These are phyloP conservation scores for Theristicus caerulescens DNA, from an alignment of 2,113 vertebrate genomes.

Conservation along the genomic window DNA sequence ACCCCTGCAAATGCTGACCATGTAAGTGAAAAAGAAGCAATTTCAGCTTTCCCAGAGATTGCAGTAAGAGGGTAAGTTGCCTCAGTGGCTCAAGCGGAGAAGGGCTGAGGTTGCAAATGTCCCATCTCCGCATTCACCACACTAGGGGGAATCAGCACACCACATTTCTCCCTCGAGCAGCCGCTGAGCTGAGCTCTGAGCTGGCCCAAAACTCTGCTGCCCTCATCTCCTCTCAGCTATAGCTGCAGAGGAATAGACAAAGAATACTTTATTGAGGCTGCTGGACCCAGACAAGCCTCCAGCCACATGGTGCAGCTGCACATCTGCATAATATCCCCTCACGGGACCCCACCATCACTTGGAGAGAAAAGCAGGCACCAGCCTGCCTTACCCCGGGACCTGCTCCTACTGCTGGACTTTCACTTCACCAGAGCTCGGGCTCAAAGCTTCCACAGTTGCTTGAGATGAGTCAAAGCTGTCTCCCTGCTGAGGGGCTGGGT, in stretches of 20 bases:
- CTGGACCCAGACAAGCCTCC: not conserved
- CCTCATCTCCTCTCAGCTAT: not conserved
- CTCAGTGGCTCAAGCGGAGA: fast-evolving
- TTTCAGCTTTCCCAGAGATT: not conserved
- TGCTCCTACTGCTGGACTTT: fast-evolving
- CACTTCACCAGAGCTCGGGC: not conserved
- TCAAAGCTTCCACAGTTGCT: not conserved
- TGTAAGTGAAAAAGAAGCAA: fast-evolving
- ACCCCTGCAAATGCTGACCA: fast-evolving
- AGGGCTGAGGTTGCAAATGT: not conserved
- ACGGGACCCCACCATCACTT: fast-evolving
- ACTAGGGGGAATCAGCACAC: constrained; percentile 69
- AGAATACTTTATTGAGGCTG: not conserved
- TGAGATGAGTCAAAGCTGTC: not conserved
- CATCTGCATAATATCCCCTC: not conserved
- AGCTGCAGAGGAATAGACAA: not conserved
- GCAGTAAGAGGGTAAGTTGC: fast-evolving
- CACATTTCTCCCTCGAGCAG: not conserved
- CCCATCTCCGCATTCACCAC: not conserved
- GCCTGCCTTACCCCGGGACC: not conserved
- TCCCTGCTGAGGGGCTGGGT: fast-evolving
- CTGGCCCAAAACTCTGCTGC: fast-evolving
- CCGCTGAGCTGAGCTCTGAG: not conserved
- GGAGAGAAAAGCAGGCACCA: not conserved
- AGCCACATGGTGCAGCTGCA: not conserved